phyloP scores from a whole-genome alignment of 2,113 vertebrate species.

The Coreoperca whiteheadi region DNA sequence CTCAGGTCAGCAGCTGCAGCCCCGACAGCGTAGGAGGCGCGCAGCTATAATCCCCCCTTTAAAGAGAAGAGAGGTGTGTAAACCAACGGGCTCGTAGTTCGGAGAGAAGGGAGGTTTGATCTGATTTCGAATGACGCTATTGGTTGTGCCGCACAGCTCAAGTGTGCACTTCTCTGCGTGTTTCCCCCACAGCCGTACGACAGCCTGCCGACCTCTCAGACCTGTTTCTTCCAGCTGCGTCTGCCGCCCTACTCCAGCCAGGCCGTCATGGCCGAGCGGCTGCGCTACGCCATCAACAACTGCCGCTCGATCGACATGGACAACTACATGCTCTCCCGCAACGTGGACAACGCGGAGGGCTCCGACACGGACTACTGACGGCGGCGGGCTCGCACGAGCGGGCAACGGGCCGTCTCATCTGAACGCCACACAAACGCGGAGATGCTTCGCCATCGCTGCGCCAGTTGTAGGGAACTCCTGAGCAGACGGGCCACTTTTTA shows the following conservation, averaged over 20 bases:
- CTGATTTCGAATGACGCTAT: no score
- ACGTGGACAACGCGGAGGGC: slow-evolving; percentile 85
- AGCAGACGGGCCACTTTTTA: slow-evolving; percentile 84
- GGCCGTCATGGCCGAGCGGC: slow-evolving; percentile 84
- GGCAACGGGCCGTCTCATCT: slow-evolving; percentile 18
- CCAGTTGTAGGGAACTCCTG: slow-evolving; percentile 59
- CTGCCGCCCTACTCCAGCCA: slow-evolving; percentile 88
- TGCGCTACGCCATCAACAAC: slow-evolving; percentile 89
- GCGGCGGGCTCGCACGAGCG: neutral
- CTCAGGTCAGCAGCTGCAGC: no score
- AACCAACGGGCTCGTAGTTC: no score
- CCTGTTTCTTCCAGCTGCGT: slow-evolving; percentile 89
- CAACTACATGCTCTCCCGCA: slow-evolving; percentile 89
- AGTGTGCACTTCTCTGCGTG: neutral
- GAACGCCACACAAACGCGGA: slow-evolving; percentile 20
- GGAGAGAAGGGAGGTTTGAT: no score
- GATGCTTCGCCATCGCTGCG: slow-evolving; percentile 12
- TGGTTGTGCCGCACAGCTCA: no score
- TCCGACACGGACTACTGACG: slow-evolving; percentile 86
- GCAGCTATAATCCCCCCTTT: no score
- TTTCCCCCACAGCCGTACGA: slow-evolving; percentile 81
- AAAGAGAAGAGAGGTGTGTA: no score
- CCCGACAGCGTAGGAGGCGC: no score
- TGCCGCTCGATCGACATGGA: slow-evolving; percentile 90
- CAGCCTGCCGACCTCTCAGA: slow-evolving; percentile 89